Evolutionary conservation across 2,888 invertebrate species (phyloP).

Genomic region (Trichopria drosophilae): DNA sequence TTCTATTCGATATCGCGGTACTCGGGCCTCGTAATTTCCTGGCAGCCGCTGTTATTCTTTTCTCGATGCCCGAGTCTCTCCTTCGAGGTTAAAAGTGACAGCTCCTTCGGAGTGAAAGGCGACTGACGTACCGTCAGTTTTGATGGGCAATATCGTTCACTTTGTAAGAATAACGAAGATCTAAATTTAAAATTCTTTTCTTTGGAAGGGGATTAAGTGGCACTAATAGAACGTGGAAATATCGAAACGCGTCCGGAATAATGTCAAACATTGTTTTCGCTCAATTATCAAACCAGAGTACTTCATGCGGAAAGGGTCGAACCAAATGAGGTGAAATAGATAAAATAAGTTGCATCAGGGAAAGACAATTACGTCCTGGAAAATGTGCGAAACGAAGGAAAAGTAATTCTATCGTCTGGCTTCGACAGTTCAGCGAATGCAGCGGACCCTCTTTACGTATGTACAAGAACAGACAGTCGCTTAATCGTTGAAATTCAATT

Average conservation of each 20-base stretch:
- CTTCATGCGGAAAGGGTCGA: no score
- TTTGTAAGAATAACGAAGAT: no score
- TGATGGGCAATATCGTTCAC: constrained; percentile 20
- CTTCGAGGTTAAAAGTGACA: constrained; percentile 19
- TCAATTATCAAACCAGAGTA: no score
- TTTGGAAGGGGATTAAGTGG: no score
- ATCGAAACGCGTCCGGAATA: no score
- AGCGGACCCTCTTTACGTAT: constrained; percentile 34
- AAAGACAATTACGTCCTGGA: no score
- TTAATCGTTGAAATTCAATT: constrained; percentile 32
- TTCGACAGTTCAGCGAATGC: constrained; percentile 44
- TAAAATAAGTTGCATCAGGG: no score
- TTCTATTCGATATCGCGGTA: constrained; percentile 25
- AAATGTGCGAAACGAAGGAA: no score
- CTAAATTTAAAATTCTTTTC: no score
- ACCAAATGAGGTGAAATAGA: no score
- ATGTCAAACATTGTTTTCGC: no score
- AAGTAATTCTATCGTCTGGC: constrained; percentile 35
- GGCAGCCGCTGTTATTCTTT: constrained; percentile 39
- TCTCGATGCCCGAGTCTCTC: constrained; percentile 21
- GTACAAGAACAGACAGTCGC: constrained; percentile 18
- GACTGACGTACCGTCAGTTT: constrained; percentile 9
- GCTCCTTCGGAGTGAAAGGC: constrained; percentile 19
- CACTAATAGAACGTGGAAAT: no score
- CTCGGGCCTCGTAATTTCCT: constrained; percentile 42